Evolutionary conservation across 2,888 invertebrate species (phyloP).

Genomic region (Troglohyphantes excavatus): DNA sequence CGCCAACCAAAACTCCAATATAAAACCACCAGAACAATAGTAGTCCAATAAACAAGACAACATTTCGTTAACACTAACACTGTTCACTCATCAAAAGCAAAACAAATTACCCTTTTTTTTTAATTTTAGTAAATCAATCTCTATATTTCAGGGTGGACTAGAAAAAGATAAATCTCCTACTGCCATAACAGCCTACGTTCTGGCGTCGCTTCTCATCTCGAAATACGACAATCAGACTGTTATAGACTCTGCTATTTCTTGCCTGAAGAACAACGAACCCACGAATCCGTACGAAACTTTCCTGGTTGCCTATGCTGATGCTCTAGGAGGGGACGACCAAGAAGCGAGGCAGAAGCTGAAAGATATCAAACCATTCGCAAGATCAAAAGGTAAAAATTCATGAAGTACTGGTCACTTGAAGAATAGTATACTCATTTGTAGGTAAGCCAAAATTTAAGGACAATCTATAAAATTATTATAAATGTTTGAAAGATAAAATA

Average conservation of each 20-base stretch:
- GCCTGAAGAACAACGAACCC: conserved; percentile 24
- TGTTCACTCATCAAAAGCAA: too few species aligned
- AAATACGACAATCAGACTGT: conserved; percentile 45
- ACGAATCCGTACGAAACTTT: conserved; percentile 49
- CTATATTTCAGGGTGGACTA: conserved; percentile 61
- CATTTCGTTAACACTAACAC: too few species aligned
- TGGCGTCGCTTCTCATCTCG: conserved; percentile 85
- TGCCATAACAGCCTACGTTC: conserved; percentile 88
- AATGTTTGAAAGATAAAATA: too few species aligned
- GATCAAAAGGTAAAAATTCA: neutral
- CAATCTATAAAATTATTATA: too few species aligned
- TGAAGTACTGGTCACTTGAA: too few species aligned
- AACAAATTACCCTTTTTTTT: too few species aligned
- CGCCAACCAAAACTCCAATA: too few species aligned
- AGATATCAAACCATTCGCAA: neutral
- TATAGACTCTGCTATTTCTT: conserved; percentile 4
- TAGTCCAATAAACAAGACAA: too few species aligned
- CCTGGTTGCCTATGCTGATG: conserved; percentile 49
- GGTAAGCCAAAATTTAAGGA: too few species aligned
- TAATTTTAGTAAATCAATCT: too few species aligned
- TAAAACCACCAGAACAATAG: too few species aligned
- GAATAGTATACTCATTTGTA: too few species aligned
- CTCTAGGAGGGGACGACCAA: conserved; percentile 5
- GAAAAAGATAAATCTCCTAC: conserved; percentile 83
- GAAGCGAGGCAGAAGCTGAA: neutral